phyloP scores from a whole-genome alignment of 2,888 invertebrate species.

The Nezara viridula region DNA sequence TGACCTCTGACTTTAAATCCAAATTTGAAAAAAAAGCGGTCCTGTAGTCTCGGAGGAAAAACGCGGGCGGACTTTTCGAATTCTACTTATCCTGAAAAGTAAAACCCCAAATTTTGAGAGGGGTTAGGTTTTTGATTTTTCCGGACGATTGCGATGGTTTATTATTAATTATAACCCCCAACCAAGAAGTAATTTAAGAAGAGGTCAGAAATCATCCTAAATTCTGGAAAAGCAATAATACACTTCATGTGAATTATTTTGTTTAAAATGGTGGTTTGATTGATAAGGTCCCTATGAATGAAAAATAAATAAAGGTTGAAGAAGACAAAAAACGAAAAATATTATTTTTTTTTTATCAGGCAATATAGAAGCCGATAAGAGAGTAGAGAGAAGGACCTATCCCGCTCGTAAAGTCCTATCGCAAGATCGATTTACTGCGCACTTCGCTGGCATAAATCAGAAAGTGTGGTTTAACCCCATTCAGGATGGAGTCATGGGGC shows the following conservation, averaged over 20 bases:
- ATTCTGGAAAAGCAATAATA: not conserved
- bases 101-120: too few relatives aligned
- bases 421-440: slow-evolving; percentile 27
- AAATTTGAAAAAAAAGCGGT: too few relatives aligned
- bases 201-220: too few relatives aligned
- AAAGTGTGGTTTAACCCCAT: slow-evolving; percentile 40
- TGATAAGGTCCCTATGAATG: not conserved
- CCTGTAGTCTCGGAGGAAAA: too few relatives aligned
- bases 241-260: not conserved
- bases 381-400: not conserved
- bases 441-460: slow-evolving; percentile 31
- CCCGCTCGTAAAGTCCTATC: slow-evolving; percentile 31
- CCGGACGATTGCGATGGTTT: too few relatives aligned
- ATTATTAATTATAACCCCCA: too few relatives aligned
- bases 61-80: too few relatives aligned
- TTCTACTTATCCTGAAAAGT: too few relatives aligned
- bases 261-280: not conserved
- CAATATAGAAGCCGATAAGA: not conserved
- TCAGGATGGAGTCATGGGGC: not conserved
- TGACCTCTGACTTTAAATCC: too few relatives aligned
- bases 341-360: slow-evolving; percentile 9
- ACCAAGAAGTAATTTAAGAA: too few relatives aligned
- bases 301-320: slow-evolving; percentile 15
- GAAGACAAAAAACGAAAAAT: not conserved
- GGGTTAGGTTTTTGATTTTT: too few relatives aligned